These are phyloP conservation scores for Protonibea diacanthus DNA, from an alignment of 2,797 vertebrate species.

Conservation along the genomic window DNA sequence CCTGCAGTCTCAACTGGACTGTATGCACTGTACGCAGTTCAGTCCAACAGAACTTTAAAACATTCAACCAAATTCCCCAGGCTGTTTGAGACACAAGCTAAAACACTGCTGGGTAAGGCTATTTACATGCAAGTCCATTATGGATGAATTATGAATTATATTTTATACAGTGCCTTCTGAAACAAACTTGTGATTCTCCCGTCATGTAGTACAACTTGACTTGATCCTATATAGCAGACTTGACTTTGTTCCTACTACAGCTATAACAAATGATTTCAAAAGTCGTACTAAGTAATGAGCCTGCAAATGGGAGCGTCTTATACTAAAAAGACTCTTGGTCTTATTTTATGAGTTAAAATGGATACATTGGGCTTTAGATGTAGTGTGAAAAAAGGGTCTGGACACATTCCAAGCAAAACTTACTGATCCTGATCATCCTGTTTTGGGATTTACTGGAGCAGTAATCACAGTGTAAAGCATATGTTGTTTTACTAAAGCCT, in stretches of 20 bases:
- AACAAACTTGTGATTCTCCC: background rate
- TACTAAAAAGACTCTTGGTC: background rate
- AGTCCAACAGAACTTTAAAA: background rate
- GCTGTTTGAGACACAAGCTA: background rate
- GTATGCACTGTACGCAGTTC: background rate
- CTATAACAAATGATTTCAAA: background rate
- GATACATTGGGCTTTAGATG: background rate
- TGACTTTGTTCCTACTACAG: conserved; percentile 3
- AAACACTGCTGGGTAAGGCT: background rate
- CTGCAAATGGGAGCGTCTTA: background rate
- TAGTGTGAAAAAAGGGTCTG: conserved; percentile 4
- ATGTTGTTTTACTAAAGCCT: conserved; percentile 56
- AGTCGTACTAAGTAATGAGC: background rate
- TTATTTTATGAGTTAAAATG: conserved; percentile 8
- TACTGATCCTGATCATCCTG: conserved; percentile 71
- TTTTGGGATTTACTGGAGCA: conserved; percentile 63
- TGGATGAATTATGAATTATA: background rate
- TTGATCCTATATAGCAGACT: background rate
- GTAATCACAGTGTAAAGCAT: conserved; percentile 47
- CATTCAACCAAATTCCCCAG: background rate
- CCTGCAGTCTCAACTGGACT: background rate
- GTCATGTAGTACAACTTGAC: background rate
- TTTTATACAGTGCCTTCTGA: background rate
- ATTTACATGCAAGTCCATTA: background rate
- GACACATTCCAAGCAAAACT: conserved; percentile 42